A percentile compares a stretch with the other conserved stretches of the same genome.
Evolutionary conservation across 2,888 invertebrate species (phyloP).

Genomic region (Actias luna): DNA sequence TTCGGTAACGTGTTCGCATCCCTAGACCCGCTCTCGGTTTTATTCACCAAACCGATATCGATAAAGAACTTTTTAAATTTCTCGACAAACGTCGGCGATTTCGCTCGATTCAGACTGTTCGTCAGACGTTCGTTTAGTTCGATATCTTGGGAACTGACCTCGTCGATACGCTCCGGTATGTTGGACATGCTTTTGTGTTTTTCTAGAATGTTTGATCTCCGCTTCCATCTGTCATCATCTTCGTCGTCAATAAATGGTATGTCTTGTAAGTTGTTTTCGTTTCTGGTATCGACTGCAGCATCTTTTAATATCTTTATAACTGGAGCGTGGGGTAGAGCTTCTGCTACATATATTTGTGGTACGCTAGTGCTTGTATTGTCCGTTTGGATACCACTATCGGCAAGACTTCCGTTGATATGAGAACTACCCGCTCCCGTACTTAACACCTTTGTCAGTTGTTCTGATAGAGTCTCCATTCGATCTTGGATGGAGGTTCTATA

Average conservation of each 20-base stretch:
- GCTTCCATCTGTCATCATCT: constrained; percentile 59
- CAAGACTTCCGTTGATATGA: constrained; percentile 73
- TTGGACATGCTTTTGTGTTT: constrained; percentile 75
- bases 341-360: constrained; percentile 67
- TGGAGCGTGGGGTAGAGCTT: constrained; percentile 32
- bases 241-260: constrained; percentile 76
- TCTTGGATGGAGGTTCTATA: constrained; percentile 61
- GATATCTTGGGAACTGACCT: constrained; percentile 55
- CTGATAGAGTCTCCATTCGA: constrained; percentile 67
- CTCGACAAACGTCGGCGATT: constrained; percentile 74
- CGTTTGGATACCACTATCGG: constrained; percentile 75
- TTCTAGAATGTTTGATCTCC: constrained; percentile 55
- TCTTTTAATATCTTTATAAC: constrained; percentile 60
- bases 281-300: constrained; percentile 72
- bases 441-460: constrained; percentile 70
- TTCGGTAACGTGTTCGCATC: constrained; percentile 62
- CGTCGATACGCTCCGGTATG: constrained; percentile 69
- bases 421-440: constrained; percentile 73
- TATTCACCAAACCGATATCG: constrained; percentile 64
- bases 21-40: constrained; percentile 44
- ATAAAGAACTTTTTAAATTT: constrained; percentile 74
- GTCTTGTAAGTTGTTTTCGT: constrained; percentile 73
- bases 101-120: constrained; percentile 66
- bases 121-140: constrained; percentile 57
- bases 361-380: constrained; percentile 75